Percentiles rank a stretch among this genome's conserved stretches.
These are phyloP conservation scores for Brachynemurus nebulosus DNA, from an alignment of 2,888 invertebrate genomes.

Conservation along the genomic window DNA sequence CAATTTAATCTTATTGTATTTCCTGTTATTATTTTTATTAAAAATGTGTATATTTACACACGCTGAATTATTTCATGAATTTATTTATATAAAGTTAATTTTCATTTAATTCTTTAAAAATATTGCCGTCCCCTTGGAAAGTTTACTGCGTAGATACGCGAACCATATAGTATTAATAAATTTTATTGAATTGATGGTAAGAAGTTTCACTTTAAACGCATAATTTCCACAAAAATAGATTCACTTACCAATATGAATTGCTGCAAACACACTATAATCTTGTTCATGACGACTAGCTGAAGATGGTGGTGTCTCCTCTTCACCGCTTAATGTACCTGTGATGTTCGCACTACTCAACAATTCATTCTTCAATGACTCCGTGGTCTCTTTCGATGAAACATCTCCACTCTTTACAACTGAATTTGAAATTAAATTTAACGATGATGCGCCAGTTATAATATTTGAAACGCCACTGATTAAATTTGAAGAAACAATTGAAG, in stretches of 20 bases:
- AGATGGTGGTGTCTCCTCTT: conserved; percentile 22
- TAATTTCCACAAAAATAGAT: background rate
- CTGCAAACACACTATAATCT: conserved; percentile 29
- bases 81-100: too few relatives aligned
- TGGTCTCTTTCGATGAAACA: background rate
- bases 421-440: conserved; percentile 9
- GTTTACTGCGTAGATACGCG: too few relatives aligned
- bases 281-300: conserved; percentile 24
- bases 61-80: too few relatives aligned
- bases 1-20: too few relatives aligned
- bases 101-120: too few relatives aligned
- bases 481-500: conserved; percentile 14
- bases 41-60: too few relatives aligned
- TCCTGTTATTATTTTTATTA: too few relatives aligned
- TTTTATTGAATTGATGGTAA: too few relatives aligned
- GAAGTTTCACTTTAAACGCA: too few relatives aligned
- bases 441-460: conserved; percentile 26
- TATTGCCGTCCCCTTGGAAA: too few relatives aligned
- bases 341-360: background rate
- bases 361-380: background rate
- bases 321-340: conserved; percentile 9
- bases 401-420: background rate
- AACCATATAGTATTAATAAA: too few relatives aligned
- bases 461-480: conserved; percentile 20
- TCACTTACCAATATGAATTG: conserved; percentile 7